Evolutionary conservation across 2,113 vertebrate genomes (phyloP).

Genomic region (Daubentonia madagascariensis): DNA sequence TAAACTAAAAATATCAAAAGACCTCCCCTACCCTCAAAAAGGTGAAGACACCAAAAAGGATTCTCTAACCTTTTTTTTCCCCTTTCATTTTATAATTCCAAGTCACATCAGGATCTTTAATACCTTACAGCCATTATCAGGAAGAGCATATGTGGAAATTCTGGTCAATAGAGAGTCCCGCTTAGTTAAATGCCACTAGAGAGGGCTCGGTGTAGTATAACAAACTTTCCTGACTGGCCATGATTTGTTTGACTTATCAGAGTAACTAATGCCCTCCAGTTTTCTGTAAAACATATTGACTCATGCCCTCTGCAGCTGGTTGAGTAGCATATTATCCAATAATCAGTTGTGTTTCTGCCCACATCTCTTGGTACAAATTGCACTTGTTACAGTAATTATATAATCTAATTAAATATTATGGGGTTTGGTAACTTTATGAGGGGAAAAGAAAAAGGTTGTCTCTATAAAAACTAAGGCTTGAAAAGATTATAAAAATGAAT

Average conservation of each 20-base stretch:
- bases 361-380: not conserved
- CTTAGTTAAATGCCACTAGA: not conserved
- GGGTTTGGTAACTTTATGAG: not conserved
- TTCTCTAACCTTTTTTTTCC: not conserved
- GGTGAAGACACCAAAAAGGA: not conserved
- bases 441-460: not conserved
- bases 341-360: not conserved
- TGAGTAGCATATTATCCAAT: not conserved
- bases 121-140: not conserved
- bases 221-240: not conserved
- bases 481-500: not conserved
- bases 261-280: not conserved
- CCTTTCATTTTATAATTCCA: not conserved
- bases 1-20: not conserved
- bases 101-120: not conserved
- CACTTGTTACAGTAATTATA: not conserved
- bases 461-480: not conserved
- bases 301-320: not conserved
- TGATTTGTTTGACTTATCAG: not conserved
- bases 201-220: not conserved
- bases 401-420: not conserved
- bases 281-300: not conserved
- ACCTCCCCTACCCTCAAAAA: not conserved
- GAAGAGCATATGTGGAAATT: not conserved
- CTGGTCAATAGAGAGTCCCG: not conserved